A percentile compares a stretch with the other conserved stretches of the same genome.
Conservation (phyloP, 2,888 invertebrate genomes). For the Galerucella pusilla region DNA sequence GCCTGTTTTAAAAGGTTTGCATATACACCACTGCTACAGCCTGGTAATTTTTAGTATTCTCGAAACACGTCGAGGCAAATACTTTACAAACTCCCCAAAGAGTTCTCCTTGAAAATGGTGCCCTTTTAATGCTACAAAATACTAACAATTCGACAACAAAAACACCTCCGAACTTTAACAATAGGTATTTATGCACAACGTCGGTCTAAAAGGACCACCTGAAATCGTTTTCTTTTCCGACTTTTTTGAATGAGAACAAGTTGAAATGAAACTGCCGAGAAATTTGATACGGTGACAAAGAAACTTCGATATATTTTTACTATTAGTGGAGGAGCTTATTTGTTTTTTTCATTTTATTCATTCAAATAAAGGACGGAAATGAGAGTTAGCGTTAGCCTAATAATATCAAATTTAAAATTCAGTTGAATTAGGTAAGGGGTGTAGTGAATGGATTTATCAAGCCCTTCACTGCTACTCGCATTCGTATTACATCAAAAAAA, state of each 20-base stretch:
- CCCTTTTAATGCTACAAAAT: slow-evolving; percentile 37
- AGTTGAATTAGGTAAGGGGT: no score
- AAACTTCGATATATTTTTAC: neutral
- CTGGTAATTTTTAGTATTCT: slow-evolving; percentile 5
- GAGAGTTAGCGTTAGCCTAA: no score
- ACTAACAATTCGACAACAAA: slow-evolving; percentile 38
- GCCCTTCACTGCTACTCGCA: no score
- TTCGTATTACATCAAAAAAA: no score
- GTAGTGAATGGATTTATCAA: no score
- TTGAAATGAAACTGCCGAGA: slow-evolving; percentile 23
- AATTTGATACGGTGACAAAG: slow-evolving; percentile 28
- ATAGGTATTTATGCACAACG: slow-evolving; percentile 41
- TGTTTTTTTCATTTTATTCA: neutral
- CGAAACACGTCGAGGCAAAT: neutral
- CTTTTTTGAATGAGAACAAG: slow-evolving; percentile 27
- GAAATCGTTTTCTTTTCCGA: slow-evolving; percentile 13
- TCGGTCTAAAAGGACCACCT: slow-evolving; percentile 32
- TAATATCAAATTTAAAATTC: no score
- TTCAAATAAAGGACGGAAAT: neutral
- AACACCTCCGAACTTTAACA: slow-evolving; percentile 41
- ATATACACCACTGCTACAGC: neutral
- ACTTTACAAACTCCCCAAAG: slow-evolving; percentile 6
- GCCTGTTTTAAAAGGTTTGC: neutral
- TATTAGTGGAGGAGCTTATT: slow-evolving; percentile 3
- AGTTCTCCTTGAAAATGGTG: slow-evolving; percentile 17